Evolutionary conservation across 2,797 vertebrate genomes (phyloP), one percentile per base, ranked within the genome.

Genomic region (Neostethus bicornis): DNA sequence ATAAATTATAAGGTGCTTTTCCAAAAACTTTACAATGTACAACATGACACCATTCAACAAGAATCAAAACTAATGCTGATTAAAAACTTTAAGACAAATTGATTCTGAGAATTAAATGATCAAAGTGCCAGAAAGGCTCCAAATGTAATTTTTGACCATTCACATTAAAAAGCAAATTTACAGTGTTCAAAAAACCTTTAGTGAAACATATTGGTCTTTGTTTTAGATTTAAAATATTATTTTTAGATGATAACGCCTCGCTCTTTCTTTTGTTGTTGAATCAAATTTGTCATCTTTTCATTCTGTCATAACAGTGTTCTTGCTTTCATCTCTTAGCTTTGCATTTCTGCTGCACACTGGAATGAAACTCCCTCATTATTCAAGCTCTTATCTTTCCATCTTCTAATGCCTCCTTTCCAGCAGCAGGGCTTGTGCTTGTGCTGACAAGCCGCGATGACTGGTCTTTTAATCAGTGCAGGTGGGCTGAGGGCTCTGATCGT

Each of bases 401-500:
- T 87, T 52, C 56, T 69, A 56, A 37, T 49, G 44, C 67, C 51
- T 61, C 69, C 60, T 58, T 58, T 76, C 52, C 65, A 77, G 61
- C 73, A 66, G 78, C 13, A 3, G 61, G 63, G 71, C 59, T 67
- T 69, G 75, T 70, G 73, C 66, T 61, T 45, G 64, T 42, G 85
- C 70, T 87, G 87, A 86, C 74, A 80, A 77, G 70, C 69, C 8
- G 50, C 51, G 53, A 73, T 73, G 78, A 80, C 21, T 51, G 75
- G 11, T 83, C 66, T 79, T 90, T 90, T 89, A 89, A 79, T 89
- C 88, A 74, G 75, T 58, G 76, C 86, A 90, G 91, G 91, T 93
- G 91, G 89, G 65, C 63, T 66, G 66, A 75, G 69, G 78, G 84
- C 61, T 62, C 29, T 1, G 38, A 50, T n/a, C 38, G 2, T 51